Conservation (phyloP, 92 coral and sea anemone genomes). For the Phenganax subtilis region DNA sequence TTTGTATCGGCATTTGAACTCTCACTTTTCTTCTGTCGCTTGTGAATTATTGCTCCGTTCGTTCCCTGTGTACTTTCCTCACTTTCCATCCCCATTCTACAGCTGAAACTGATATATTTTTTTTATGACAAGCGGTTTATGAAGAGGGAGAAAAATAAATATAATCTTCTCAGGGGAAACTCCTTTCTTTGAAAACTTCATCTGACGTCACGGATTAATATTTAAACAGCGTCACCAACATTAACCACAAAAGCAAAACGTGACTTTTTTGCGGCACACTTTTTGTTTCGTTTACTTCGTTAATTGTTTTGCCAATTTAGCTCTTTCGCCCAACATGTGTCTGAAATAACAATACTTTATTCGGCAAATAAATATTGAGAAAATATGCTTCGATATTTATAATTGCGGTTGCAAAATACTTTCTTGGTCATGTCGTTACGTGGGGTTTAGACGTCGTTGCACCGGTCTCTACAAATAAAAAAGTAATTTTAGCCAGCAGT, state of each 20-base stretch:
- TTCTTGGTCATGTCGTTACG: background rate
- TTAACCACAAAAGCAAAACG: background rate
- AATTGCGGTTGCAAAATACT: background rate
- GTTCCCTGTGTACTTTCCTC: background rate
- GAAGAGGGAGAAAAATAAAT: background rate
- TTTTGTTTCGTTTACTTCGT: background rate
- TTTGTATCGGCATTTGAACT: background rate
- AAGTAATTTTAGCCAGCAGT: no score
- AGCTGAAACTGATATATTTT: background rate
- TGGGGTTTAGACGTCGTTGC: background rate
- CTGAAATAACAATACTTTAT: background rate
- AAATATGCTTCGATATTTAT: background rate
- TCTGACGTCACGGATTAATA: constrained; percentile 29
- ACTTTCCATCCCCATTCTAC: background rate
- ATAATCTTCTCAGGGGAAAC: constrained; percentile 1
- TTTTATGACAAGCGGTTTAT: background rate
- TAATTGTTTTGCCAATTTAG: constrained; percentile 3
- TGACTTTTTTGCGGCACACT: background rate
- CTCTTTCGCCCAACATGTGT: background rate
- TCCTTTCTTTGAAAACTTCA: background rate
- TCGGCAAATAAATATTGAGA: background rate
- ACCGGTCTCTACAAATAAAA: constrained; percentile 3
- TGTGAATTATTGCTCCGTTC: constrained; percentile 12
- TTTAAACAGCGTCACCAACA: constrained; percentile 36
- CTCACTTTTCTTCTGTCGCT: constrained; percentile 12